Evolutionary conservation across 2,113 vertebrate genomes (phyloP).

Genomic region (Theristicus caerulescens): DNA sequence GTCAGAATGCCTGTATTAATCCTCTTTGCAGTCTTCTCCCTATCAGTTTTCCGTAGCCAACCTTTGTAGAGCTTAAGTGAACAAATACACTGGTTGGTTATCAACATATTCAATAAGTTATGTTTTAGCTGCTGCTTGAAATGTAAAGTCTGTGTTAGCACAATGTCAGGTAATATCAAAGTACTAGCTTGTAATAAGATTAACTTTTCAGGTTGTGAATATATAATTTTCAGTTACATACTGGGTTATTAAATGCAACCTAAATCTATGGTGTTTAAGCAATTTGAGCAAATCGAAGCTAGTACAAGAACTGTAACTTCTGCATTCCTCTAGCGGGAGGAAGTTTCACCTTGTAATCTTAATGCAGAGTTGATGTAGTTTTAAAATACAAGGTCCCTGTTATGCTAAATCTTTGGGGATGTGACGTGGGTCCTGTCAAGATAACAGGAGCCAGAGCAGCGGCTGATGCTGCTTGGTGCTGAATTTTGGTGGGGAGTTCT

Average conservation of each 20-base stretch:
- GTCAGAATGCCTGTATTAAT: slow-evolving; percentile 21
- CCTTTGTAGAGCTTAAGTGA: slow-evolving; percentile 62
- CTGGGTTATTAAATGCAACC: slow-evolving; percentile 42
- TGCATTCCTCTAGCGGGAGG: background rate
- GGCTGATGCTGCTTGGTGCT: background rate
- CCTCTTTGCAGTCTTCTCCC: slow-evolving; percentile 9
- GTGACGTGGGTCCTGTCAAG: background rate
- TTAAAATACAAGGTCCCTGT: background rate
- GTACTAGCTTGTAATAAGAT: slow-evolving; percentile 61
- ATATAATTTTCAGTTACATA: slow-evolving; percentile 51
- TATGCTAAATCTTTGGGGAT: background rate
- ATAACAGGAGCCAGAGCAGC: background rate
- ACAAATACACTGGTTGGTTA: slow-evolving; percentile 24
- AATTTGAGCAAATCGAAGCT: background rate
- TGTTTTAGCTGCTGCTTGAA: slow-evolving; percentile 57
- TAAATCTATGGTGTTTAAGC: slow-evolving; percentile 29
- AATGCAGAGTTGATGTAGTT: slow-evolving; percentile 41
- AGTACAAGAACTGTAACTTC: background rate
- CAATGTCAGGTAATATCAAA: slow-evolving; percentile 61
- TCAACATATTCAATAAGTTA: slow-evolving; percentile 51
- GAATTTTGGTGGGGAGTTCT: slow-evolving; percentile 2
- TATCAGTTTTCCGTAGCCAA: slow-evolving; percentile 21
- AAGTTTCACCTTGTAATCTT: slow-evolving; percentile 20
- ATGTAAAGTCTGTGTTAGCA: slow-evolving; percentile 58
- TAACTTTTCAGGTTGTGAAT: slow-evolving; percentile 60